Percentiles rank a stretch among this genome's conserved stretches.
Conservation (phyloP, 2,888 invertebrate species). For the Hirtodrosophila duncani region DNA sequence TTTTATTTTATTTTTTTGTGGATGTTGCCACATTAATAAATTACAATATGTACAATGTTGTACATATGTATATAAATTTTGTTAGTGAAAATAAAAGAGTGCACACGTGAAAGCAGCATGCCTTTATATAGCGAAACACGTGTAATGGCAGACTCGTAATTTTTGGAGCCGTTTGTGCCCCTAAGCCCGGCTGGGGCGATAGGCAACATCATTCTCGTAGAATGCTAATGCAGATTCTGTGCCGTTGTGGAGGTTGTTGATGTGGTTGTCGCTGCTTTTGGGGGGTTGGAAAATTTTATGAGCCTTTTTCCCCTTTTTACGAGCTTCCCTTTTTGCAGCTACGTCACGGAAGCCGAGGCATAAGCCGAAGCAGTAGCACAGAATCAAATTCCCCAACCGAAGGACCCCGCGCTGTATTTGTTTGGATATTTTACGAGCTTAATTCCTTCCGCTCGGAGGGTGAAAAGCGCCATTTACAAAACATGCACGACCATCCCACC, state of each 20-base stretch:
- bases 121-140: conserved; percentile 7
- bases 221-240: conserved; percentile 64
- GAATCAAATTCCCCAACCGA: conserved; percentile 42
- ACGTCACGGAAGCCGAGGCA: conserved; percentile 42
- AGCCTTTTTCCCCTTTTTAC: conserved; percentile 49
- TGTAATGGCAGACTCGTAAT: conserved; percentile 24
- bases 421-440: conserved; percentile 61
- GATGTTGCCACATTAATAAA: too few relatives aligned
- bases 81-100: too few relatives aligned
- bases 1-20: too few relatives aligned
- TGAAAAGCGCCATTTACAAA: conserved; percentile 57
- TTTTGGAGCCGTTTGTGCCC: conserved; percentile 38
- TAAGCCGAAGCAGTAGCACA: conserved; percentile 24
- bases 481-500: conserved; percentile 11
- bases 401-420: conserved; percentile 38
- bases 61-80: too few relatives aligned
- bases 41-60: too few relatives aligned
- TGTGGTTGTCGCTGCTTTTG: conserved; percentile 32
- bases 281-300: conserved; percentile 64
- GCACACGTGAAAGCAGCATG: too few relatives aligned
- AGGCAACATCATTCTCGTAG: conserved; percentile 55
- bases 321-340: conserved; percentile 41
- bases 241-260: conserved; percentile 7
- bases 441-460: conserved; percentile 51
- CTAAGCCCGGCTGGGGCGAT: conserved; percentile 26